A percentile compares a stretch with the other conserved stretches of the same genome.
phyloP scores from a whole-genome alignment of 2,113 vertebrate genomes.

The Lepus americanus region DNA sequence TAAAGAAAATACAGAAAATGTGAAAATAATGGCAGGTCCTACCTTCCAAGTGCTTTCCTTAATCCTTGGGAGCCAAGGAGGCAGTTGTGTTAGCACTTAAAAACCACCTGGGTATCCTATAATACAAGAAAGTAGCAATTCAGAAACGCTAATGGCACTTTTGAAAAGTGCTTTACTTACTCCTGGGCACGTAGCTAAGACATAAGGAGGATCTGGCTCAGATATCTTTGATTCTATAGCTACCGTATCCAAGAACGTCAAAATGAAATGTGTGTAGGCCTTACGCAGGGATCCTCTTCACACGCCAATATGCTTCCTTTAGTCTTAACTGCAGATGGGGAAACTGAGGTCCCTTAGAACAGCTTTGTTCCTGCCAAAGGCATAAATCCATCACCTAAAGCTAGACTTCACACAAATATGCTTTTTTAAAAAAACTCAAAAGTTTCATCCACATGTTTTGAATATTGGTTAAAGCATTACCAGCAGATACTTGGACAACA shows the following conservation, averaged over 20 bases:
- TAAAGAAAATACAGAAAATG: slow-evolving; percentile 53
- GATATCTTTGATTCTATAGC: slow-evolving; percentile 21
- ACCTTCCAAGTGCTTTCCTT: slow-evolving; percentile 27
- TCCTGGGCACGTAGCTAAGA: neutral
- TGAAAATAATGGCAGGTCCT: slow-evolving; percentile 27
- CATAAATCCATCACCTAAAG: slow-evolving; percentile 1
- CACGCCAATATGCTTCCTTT: neutral
- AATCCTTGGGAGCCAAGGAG: neutral
- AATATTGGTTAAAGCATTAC: slow-evolving; percentile 26
- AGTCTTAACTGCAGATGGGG: neutral
- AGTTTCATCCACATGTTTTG: neutral
- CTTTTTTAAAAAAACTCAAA: neutral
- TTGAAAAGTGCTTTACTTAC: slow-evolving; percentile 20
- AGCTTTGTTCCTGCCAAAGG: slow-evolving; percentile 44
- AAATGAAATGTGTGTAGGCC: slow-evolving; percentile 11
- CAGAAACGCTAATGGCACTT: slow-evolving; percentile 8
- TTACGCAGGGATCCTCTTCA: neutral
- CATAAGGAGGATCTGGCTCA: slow-evolving; percentile 24
- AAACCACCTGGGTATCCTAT: slow-evolving; percentile 3
- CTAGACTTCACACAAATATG: neutral
- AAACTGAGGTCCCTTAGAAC: slow-evolving; percentile 32
- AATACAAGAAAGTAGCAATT: slow-evolving; percentile 11
- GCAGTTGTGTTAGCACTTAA: slow-evolving; percentile 44
- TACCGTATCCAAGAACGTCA: slow-evolving; percentile 28
- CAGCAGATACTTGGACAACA: slow-evolving; percentile 27